These are phyloP conservation scores for Rana temporaria DNA, from an alignment of 2,113 vertebrate genomes.

Conservation along the genomic window DNA sequence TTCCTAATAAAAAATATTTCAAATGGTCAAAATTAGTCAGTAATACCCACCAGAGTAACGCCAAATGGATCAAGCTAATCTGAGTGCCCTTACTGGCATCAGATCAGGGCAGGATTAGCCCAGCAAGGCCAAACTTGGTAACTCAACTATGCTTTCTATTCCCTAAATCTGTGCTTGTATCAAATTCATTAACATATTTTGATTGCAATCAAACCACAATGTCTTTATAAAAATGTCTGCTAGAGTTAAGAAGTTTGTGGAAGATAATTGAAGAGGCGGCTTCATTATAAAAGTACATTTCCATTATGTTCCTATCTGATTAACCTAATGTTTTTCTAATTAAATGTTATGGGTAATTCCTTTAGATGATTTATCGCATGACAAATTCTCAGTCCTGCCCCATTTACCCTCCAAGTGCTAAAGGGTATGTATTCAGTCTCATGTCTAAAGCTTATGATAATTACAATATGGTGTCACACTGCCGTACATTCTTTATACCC, in stretches of 20 bases:
- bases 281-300: conserved; percentile 72
- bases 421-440: conserved; percentile 23
- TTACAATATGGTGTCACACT: conserved; percentile 37
- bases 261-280: conserved; percentile 89
- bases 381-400: conserved; percentile 47
- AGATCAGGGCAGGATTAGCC: no score
- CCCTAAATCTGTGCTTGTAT: conserved; percentile 69
- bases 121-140: no score
- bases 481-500: conserved; percentile 21
- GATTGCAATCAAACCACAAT: conserved; percentile 79
- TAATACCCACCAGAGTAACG: no score
- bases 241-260: conserved; percentile 89
- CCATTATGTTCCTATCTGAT: conserved; percentile 72
- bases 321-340: conserved; percentile 76
- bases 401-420: conserved; percentile 31
- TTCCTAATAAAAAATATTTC: no score
- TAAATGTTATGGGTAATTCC: conserved; percentile 74
- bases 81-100: no score
- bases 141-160: no score
- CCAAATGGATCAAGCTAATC: no score
- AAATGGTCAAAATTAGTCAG: no score
- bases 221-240: conserved; percentile 82
- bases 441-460: conserved; percentile 46
- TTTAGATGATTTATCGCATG: conserved; percentile 61
- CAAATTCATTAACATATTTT: conserved; percentile 84